These are phyloP conservation scores for Tragelaphus buxtoni DNA, from an alignment of 2,113 vertebrate species.

Conservation along the genomic window DNA sequence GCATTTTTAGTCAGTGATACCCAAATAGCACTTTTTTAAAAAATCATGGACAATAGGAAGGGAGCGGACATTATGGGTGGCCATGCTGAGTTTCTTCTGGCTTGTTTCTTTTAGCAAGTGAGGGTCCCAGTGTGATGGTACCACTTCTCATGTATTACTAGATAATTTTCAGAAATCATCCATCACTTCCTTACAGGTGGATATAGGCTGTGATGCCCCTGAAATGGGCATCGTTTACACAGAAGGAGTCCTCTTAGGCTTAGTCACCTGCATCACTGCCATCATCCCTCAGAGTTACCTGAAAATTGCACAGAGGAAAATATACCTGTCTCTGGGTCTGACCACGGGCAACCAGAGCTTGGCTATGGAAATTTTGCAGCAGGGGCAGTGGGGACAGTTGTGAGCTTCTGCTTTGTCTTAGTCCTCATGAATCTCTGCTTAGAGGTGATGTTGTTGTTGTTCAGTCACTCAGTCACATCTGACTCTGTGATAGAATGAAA, in stretches of 20 bases:
- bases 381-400: fast-evolving
- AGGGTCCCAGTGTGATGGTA: background rate
- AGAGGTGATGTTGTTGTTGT: background rate
- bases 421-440: background rate
- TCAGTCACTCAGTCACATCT: background rate
- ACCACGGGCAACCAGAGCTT: background rate
- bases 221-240: background rate
- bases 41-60: background rate
- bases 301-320: background rate
- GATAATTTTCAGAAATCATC: slow-evolving; percentile 2
- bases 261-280: background rate
- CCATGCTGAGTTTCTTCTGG: background rate
- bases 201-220: background rate
- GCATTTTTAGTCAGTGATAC: background rate
- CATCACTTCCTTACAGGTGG: background rate
- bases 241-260: background rate
- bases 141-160: background rate
- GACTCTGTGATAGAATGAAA: background rate
- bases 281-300: background rate
- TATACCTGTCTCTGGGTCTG: background rate
- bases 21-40: background rate
- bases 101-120: slow-evolving; percentile 21
- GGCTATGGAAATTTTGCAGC: background rate
- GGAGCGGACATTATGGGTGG: background rate
- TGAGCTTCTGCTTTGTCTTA: background rate